These are phyloP conservation scores for Toxotes jaculatrix DNA, from an alignment of 2,113 vertebrate species.

Conservation along the genomic window DNA sequence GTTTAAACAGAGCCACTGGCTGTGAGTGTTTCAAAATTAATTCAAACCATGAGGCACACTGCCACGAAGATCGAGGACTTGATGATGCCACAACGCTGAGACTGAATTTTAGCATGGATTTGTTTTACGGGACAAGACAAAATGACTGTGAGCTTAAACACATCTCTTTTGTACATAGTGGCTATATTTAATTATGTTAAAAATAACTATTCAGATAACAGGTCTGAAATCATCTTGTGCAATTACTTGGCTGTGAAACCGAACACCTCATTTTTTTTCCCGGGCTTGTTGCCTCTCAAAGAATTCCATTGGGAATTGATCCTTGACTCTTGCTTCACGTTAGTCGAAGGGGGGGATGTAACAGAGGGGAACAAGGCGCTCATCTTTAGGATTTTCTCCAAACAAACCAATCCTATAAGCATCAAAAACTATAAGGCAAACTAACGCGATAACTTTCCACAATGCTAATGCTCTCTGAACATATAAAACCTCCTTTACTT, in stretches of 20 bases:
- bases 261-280: constrained; percentile 8
- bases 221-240: constrained; percentile 19
- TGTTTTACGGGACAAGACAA: constrained; percentile 30
- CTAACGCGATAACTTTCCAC: background rate
- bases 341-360: constrained; percentile 4
- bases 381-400: background rate
- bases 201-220: constrained; percentile 40
- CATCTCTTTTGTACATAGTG: background rate
- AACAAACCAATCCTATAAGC: background rate
- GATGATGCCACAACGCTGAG: constrained; percentile 33
- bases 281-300: constrained; percentile 17
- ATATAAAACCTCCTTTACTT: background rate
- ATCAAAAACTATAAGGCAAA: background rate
- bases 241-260: constrained; percentile 16
- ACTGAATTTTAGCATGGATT: constrained; percentile 35
- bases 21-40: constrained; percentile 50
- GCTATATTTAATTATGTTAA: constrained; percentile 18
- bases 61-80: constrained; percentile 45
- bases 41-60: constrained; percentile 42
- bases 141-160: constrained; percentile 38
- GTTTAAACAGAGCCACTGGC: constrained; percentile 46
- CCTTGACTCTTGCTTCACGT: background rate
- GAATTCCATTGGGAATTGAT: constrained; percentile 15
- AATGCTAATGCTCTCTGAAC: background rate
- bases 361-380: background rate